These are phyloP conservation scores for Patagioenas fasciata DNA, from an alignment of 2,113 vertebrate species.

Conservation along the genomic window DNA sequence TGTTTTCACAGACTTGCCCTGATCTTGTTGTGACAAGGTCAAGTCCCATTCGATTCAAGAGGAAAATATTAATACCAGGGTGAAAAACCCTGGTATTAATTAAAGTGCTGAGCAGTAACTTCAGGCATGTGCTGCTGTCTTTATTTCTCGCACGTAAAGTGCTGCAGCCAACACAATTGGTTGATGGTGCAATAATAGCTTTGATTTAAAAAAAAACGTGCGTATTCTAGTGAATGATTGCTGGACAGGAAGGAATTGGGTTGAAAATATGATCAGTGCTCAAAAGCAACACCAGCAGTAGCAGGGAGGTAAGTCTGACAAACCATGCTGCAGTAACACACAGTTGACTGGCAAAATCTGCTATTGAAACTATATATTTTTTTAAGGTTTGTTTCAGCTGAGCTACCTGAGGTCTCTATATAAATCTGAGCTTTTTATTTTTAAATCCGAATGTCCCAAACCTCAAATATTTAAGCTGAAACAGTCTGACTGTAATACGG, in stretches of 20 bases:
- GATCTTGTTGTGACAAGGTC: slow-evolving; percentile 18
- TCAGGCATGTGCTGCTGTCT: neutral
- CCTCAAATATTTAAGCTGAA: neutral
- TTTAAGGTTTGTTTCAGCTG: neutral
- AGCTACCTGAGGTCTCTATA: neutral
- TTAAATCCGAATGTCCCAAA: neutral
- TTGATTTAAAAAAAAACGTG: neutral
- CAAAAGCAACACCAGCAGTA: neutral
- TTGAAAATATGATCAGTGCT: neutral
- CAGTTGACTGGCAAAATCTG: neutral
- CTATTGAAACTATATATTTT: neutral
- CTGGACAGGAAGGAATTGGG: neutral
- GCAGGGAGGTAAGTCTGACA: neutral
- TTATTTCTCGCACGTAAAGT: neutral
- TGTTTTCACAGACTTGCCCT: neutral
- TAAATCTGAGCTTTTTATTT: neutral
- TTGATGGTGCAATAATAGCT: neutral
- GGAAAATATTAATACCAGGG: neutral
- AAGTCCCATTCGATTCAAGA: slow-evolving; percentile 12
- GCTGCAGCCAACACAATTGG: neutral
- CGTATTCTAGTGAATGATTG: neutral
- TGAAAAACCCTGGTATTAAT: slow-evolving; percentile 5
- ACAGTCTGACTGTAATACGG: neutral
- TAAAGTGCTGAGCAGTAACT: neutral
- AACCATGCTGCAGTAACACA: neutral